Evolutionary conservation across 2,113 vertebrate genomes (phyloP).

Genomic region (Psephotus haematonotus): DNA sequence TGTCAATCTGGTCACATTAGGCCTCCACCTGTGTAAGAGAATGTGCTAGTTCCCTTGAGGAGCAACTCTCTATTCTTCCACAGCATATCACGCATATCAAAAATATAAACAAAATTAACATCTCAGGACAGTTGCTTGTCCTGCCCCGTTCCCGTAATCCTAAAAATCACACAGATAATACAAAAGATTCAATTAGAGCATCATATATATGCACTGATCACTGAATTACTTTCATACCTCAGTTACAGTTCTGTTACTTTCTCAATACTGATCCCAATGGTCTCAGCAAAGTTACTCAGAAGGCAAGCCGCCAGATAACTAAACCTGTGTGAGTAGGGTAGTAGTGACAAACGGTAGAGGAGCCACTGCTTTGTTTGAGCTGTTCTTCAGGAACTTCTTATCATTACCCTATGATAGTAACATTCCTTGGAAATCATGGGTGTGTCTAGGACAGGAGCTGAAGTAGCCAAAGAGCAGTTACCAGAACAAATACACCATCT

Average conservation of each 20-base stretch:
- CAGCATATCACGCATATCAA: neutral
- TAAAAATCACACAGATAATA: neutral
- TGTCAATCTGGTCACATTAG: conserved; percentile 22
- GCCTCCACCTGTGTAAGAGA: neutral
- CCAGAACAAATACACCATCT: neutral
- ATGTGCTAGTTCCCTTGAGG: neutral
- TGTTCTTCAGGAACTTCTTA: neutral
- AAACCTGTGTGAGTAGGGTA: neutral
- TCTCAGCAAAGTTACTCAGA: neutral
- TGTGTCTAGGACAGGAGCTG: neutral
- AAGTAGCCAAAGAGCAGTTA: neutral
- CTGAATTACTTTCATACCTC: neutral
- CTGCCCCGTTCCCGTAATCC: neutral
- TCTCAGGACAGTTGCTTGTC: neutral
- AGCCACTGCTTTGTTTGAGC: neutral
- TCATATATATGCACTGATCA: neutral
- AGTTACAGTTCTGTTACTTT: neutral
- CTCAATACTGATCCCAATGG: neutral
- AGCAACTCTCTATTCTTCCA: conserved; percentile 6
- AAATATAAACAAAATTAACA: neutral
- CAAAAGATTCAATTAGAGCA: neutral
- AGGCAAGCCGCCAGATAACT: neutral
- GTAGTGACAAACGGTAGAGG: neutral
- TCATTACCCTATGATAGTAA: neutral
- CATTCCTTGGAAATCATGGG: neutral